Base-by-base conservation (phyloP, 2,888 invertebrate genomes). In the Nasonia oneida region DNA sequence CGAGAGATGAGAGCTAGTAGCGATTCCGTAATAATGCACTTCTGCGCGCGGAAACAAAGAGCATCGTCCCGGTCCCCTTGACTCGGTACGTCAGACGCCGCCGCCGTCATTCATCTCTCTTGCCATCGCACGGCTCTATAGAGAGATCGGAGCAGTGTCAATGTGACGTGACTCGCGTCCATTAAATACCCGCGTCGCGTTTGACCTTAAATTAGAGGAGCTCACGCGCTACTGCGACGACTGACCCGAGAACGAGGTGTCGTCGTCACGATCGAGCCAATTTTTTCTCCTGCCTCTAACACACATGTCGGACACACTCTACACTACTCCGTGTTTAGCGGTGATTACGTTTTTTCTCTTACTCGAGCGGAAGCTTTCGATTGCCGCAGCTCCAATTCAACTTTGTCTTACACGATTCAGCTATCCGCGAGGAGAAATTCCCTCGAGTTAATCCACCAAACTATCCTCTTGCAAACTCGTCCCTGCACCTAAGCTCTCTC, bases 141-240 rank as follows among this genome's bases (percentile, higher is more conserved):
- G 42, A n/a, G 71, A n/a, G 37, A 29, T 18, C 23, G 39, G 18
- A 57, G 73, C 89, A 90, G 90, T 90, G 90, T 90, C 90, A 90
- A 90, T 89, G 89, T 87, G 88, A 89, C 88, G 88, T 89, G 87
- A 88, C 87, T 88, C 88, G 87, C 88, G 87, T 88, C 64, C 81
- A 81, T 84, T 86, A 86, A 73, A 77, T 57, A 84, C 33, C 73
- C 84, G 42, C 87, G 88, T 83, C 87, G 87, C 74, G 88, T 86
- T 86, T 91, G 90, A 90, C 90, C 90, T 91, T 91, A 90, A 90
- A 91, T 90, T 89, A 89, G 81, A 78, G 84, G 70, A 81, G 78
- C 53, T 73, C 37, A 33, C 33, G 23, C 37, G 53, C 42, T 18
- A 82, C 53, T 18, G 83, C 53, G 70, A 74, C 74, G 80, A 71